Conservation (phyloP, 2,113 vertebrate species). For the Morone saxatilis region DNA sequence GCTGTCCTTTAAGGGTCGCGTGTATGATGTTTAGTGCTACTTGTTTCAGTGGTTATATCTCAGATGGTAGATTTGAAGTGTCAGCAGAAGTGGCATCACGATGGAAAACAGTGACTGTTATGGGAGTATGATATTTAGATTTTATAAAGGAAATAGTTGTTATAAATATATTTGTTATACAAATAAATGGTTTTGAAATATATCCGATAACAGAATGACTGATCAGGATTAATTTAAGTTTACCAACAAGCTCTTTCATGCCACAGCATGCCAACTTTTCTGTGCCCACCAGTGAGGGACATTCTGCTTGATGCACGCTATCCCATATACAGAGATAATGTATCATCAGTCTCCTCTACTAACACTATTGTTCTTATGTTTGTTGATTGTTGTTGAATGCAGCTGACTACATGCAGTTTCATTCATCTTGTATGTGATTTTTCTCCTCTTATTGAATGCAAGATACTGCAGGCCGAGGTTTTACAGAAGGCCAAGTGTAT, state of each 20-base stretch:
- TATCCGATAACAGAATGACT: too few species aligned
- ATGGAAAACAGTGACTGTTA: not conserved
- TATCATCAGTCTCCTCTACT: not conserved
- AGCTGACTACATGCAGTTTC: too few species aligned
- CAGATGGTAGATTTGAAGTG: not conserved
- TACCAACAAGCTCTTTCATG: not conserved
- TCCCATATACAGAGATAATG: not conserved
- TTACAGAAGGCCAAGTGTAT: not conserved
- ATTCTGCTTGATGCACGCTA: too few species aligned
- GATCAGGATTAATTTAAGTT: not conserved
- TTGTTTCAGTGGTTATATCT: not conserved
- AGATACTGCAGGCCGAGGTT: not conserved
- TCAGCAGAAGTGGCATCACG: not conserved
- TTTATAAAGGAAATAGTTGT: too few species aligned
- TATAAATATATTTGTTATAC: not conserved
- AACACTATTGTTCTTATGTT: slow-evolving; percentile 6
- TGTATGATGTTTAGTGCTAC: not conserved
- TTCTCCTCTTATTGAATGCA: not conserved
- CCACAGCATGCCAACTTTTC: not conserved
- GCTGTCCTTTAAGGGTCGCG: not conserved
- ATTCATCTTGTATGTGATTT: not conserved
- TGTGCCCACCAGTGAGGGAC: not conserved
- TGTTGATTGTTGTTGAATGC: not conserved
- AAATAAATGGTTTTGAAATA: not conserved
- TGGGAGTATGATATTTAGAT: too few species aligned